Evolutionary conservation across 2,888 invertebrate species (phyloP).

Genomic region (Eupeodes latifasciatus): DNA sequence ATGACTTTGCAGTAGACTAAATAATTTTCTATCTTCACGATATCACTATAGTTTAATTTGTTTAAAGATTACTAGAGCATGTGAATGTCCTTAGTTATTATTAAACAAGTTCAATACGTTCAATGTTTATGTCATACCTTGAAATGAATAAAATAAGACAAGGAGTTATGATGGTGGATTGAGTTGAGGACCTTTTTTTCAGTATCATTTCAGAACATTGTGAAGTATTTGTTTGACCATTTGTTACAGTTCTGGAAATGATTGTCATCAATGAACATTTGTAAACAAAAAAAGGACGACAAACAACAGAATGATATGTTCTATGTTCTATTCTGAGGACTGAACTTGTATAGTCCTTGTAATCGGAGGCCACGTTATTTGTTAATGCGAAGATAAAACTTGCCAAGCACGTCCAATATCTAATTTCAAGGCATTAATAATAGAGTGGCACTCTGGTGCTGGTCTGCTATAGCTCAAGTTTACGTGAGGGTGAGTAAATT

Average conservation of each 20-base stretch:
- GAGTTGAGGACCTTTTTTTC: neutral
- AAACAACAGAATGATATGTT: conserved; percentile 42
- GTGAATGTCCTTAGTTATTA: neutral
- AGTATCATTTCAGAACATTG: conserved; percentile 15
- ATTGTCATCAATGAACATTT: conserved; percentile 37
- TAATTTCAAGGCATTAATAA: conserved; percentile 65
- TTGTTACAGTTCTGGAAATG: conserved; percentile 36
- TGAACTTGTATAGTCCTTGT: conserved; percentile 21
- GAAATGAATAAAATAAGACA: neutral
- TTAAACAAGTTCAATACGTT: neutral
- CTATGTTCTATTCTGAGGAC: conserved; percentile 24
- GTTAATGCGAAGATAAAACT: conserved; percentile 35
- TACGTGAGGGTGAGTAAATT: conserved; percentile 25
- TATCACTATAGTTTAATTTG: neutral
- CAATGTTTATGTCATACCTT: neutral
- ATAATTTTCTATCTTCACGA: neutral
- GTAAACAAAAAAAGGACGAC: conserved; percentile 16
- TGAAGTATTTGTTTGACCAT: neutral
- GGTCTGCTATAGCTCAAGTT: neutral
- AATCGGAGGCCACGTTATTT: conserved; percentile 21
- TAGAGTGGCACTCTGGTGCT: conserved; percentile 44
- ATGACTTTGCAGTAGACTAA: conserved; percentile 24
- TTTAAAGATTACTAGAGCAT: neutral
- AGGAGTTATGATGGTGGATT: too few relatives aligned
- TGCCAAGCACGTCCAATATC: conserved; percentile 59